Conservation (phyloP, 2,888 invertebrate species). For the Buathra laborator region DNA sequence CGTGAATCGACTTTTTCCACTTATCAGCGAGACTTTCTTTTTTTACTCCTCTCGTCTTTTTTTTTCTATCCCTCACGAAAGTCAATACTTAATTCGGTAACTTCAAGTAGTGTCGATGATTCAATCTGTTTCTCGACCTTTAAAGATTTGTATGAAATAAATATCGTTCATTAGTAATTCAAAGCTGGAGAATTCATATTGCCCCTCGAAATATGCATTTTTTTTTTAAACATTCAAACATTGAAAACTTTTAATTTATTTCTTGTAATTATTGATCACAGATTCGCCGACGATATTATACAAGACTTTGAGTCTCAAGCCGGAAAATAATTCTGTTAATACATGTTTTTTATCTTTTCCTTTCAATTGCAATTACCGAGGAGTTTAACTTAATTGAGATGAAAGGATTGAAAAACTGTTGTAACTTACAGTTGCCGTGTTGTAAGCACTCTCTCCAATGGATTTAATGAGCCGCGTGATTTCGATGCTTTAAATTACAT, state of each 20-base stretch:
- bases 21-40: not conserved
- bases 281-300: not conserved
- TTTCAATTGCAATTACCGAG: not conserved
- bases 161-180: too few species aligned
- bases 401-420: constrained; percentile 26
- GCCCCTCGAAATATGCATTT: too few species aligned
- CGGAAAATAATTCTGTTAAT: not conserved
- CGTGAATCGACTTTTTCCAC: constrained; percentile 22
- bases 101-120: too few species aligned
- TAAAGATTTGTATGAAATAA: too few species aligned
- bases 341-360: not conserved
- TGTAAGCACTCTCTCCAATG: constrained; percentile 28
- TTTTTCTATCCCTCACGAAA: not conserved
- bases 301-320: not conserved
- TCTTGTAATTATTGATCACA: not conserved
- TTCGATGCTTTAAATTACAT: constrained; percentile 54
- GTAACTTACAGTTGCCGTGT: not conserved
- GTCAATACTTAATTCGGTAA: too few species aligned
- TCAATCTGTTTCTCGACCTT: too few species aligned
- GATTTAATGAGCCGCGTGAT: constrained; percentile 56
- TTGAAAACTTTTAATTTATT: too few species aligned
- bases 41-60: not conserved
- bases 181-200: too few species aligned
- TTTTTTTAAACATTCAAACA: too few species aligned
- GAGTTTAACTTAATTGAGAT: constrained; percentile 14